Evolutionary conservation across 2,888 invertebrate species (phyloP).

Genomic region (Drosophila lutescens): DNA sequence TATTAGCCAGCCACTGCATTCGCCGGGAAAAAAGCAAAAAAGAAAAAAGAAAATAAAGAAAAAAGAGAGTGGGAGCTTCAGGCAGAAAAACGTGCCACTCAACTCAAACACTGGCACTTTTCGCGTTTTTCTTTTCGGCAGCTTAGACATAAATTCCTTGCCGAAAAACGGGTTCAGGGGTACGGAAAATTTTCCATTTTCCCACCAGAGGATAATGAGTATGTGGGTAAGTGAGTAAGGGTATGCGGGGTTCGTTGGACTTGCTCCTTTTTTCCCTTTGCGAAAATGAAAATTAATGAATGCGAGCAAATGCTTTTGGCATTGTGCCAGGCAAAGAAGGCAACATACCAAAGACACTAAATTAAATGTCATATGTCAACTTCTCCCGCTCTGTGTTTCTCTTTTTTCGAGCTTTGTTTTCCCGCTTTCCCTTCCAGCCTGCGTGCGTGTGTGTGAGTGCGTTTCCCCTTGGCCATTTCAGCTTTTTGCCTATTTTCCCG

Average conservation of each 20-base stretch:
- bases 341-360: conserved; percentile 73
- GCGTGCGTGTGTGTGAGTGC: conserved; percentile 34
- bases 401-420: conserved; percentile 2
- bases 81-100: conserved; percentile 49
- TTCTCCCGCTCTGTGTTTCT: conserved; percentile 39
- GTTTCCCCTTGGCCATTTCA: conserved; percentile 14
- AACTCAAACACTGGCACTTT: conserved; percentile 55
- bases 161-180: conserved; percentile 23
- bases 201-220: conserved; percentile 24
- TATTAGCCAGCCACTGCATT: conserved; percentile 67
- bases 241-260: conserved; percentile 34
- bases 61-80: neutral
- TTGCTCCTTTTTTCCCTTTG: conserved; percentile 22
- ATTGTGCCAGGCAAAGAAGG: conserved; percentile 61
- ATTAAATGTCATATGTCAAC: conserved; percentile 81
- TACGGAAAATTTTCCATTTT: conserved; percentile 29
- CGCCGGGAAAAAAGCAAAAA: conserved; percentile 6
- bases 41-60: neutral
- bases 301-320: conserved; percentile 77
- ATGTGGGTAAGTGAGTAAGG: conserved; percentile 15
- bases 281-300: conserved; percentile 79
- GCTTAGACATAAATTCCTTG: conserved; percentile 29
- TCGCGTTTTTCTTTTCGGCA: conserved; percentile 39
- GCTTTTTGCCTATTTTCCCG: conserved; percentile 39
- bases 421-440: conserved; percentile 1